A percentile compares a stretch with the other conserved stretches of the same genome.
These are phyloP conservation scores for Ahaetulla prasina DNA, from an alignment of 2,113 vertebrate genomes.

Conservation along the genomic window DNA sequence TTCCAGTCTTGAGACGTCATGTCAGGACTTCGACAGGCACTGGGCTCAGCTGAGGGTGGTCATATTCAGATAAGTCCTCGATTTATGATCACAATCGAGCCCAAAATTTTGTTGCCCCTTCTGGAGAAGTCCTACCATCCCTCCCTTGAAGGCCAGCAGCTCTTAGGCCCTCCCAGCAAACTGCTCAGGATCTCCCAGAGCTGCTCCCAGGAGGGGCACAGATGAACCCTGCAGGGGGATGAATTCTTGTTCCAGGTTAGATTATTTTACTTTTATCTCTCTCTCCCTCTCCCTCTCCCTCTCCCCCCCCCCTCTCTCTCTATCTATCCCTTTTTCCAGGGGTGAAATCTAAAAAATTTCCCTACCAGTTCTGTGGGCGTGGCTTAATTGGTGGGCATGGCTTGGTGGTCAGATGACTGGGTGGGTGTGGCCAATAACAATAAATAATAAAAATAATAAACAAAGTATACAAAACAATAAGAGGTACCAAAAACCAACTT, in stretches of 20 bases:
- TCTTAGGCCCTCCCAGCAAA: not conserved
- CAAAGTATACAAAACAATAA: too few relatives aligned
- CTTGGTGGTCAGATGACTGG: too few relatives aligned
- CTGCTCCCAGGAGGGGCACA: not conserved
- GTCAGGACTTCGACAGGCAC: not conserved
- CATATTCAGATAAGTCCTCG: not conserved
- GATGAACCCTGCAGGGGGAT: not conserved
- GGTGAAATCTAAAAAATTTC: too few relatives aligned
- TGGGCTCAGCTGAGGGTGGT: not conserved
- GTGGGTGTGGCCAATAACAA: too few relatives aligned
- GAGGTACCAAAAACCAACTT: too few relatives aligned
- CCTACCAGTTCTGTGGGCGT: too few relatives aligned
- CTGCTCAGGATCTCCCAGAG: not conserved
- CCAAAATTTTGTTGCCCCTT: not conserved
- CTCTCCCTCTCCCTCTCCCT: rapidly evolving
- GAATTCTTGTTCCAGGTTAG: not conserved
- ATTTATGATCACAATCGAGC: too few relatives aligned
- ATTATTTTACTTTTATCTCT: too few relatives aligned
- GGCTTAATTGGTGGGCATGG: too few relatives aligned
- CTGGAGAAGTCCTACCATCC: not conserved
- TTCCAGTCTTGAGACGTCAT: not conserved
- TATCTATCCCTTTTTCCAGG: too few relatives aligned
- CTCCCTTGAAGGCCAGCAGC: not conserved
- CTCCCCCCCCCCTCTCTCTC: too few relatives aligned
- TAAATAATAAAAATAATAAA: too few relatives aligned